Evolutionary conservation across 2,113 vertebrate species (phyloP), one percentile per base, ranked within the genome.

Genomic region (Pedionomus torquatus): DNA sequence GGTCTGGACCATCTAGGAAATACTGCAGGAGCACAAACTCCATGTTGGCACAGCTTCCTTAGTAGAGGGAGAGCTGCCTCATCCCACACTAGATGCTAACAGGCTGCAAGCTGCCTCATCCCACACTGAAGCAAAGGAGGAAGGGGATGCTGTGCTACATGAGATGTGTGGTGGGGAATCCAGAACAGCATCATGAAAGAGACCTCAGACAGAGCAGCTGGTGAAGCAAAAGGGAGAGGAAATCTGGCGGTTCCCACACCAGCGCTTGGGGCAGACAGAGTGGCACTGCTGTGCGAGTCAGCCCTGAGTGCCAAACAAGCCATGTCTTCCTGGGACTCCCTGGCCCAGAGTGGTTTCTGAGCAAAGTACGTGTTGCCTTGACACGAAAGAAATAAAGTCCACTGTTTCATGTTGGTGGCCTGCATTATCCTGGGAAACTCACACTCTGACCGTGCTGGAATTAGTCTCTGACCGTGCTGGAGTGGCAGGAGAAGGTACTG

Each of bases 261-360:
- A 3, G 54, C 83, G 75, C 75, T 18, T 0, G 0, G 12, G 44
- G 35, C 66, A 39, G 85, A 39, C 52, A 33, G 30, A 60, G 70
- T 2, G 0, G 43, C 5, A 1, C 49, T 86, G 58, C 68, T 66
- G 64, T 7, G 10, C 64, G 65, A 91, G 60, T 63, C 89, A 91
- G 46, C 26, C 33, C 55, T 68, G 65, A 3, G 3, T 64, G 61
- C 74, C 0, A 0, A 68, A 21, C 0, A 0, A 83, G 48, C 58
- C 65, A 43, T 2, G 0, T 77, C 86, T 90, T 54, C 31, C 0
- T 13, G 48, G 87, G 52, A 55, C 77, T 89, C 43, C 57, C 54
- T 68, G 89, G 76, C 60, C 92, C 55, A 3, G 5, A 48, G 60
- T 78, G 70, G 76, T 70, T 95, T 95, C 76, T 89, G 80, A 71